phyloP scores from a whole-genome alignment of 92 coral and sea anemone species.

The Chrysogorgia sp. region DNA sequence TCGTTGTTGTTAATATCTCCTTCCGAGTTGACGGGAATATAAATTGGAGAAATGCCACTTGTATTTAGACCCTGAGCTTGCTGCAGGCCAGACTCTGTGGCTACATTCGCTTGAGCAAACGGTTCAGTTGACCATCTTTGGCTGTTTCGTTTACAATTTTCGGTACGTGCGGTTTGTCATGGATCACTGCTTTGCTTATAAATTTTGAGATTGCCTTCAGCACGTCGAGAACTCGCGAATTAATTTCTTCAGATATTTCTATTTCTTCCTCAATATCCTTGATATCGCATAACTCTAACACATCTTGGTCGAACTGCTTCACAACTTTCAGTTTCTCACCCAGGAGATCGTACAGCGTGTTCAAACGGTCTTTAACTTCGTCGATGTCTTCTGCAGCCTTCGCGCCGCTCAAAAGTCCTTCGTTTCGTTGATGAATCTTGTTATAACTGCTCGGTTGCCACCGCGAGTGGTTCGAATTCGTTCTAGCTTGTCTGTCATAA shows the following conservation, averaged over 20 bases:
- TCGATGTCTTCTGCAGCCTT: neutral
- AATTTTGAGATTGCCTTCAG: neutral
- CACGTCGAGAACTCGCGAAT: constrained; percentile 54
- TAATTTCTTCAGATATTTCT: constrained; percentile 52
- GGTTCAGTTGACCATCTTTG: too few relatives aligned
- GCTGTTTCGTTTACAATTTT: neutral
- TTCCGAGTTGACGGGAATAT: neutral
- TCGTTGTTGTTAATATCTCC: neutral
- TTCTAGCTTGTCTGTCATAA: neutral
- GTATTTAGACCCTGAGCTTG: neutral
- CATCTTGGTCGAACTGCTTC: constrained; percentile 38
- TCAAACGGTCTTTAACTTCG: neutral
- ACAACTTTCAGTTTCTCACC: constrained; percentile 27
- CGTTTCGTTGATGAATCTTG: neutral
- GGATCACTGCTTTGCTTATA: neutral
- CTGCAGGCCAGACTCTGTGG: neutral
- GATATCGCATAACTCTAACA: constrained; percentile 26
- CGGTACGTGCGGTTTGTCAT: neutral
- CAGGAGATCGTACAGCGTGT: constrained; percentile 4
- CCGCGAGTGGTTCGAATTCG: constrained; percentile 1
- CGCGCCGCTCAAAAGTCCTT: neutral
- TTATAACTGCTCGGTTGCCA: constrained; percentile 6
- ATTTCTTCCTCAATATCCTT: constrained; percentile 54
- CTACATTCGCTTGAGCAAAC: too few relatives aligned
- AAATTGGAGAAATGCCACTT: neutral